A percentile compares a stretch with the other conserved stretches of the same genome.
These are phyloP conservation scores for Thereva unica DNA, from an alignment of 2,888 invertebrate genomes.

Conservation along the genomic window DNA sequence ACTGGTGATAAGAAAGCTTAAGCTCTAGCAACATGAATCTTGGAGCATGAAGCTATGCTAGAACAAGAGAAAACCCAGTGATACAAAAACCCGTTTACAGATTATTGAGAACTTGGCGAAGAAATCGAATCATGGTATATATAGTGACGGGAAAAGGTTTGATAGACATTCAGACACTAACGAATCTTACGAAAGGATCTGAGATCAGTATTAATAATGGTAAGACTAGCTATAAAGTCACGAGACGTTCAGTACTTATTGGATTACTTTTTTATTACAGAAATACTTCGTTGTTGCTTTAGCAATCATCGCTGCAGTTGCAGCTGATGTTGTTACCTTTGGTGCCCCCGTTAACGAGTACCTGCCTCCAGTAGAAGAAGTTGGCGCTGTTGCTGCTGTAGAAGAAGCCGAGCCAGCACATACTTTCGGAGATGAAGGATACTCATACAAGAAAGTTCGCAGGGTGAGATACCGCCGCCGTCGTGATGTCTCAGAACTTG, in stretches of 20 bases:
- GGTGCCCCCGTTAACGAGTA: constrained; percentile 16
- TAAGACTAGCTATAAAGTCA: not conserved
- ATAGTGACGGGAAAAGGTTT: too few species aligned
- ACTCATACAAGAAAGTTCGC: not conserved
- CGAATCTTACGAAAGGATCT: too few species aligned
- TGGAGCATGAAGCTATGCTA: too few species aligned
- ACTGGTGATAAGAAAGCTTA: too few species aligned
- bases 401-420: not conserved
- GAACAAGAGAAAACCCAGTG: too few species aligned
- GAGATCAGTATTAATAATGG: too few species aligned
- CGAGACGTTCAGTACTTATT: not conserved
- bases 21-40: too few species aligned
- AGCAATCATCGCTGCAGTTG: constrained; percentile 18
- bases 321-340: constrained; percentile 11
- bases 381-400: not conserved
- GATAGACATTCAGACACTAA: too few species aligned
- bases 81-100: too few species aligned
- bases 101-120: too few species aligned
- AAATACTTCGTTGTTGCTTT: constrained; percentile 12
- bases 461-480: not conserved
- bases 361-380: constrained; percentile 14
- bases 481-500: not conserved
- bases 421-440: not conserved
- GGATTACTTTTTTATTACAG: not conserved
- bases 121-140: too few species aligned